Conservation (phyloP, 2,113 vertebrate genomes). For the Pristiophorus japonicus region DNA sequence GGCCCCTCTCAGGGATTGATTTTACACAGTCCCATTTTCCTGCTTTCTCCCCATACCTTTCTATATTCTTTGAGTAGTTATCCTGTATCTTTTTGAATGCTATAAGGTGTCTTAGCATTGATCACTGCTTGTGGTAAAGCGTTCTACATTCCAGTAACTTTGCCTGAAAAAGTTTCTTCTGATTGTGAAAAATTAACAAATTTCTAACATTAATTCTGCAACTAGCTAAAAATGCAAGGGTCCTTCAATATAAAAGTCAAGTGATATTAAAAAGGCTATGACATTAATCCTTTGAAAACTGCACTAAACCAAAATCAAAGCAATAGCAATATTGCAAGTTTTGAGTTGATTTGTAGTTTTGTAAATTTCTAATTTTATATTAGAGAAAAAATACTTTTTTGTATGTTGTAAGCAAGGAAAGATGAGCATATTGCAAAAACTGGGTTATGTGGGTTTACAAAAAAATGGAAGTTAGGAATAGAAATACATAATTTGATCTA, state of each 20-base stretch:
- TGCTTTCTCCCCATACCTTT: neutral
- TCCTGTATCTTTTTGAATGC: neutral
- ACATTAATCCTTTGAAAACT: conserved; percentile 1
- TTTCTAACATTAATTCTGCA: neutral
- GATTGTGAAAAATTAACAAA: neutral
- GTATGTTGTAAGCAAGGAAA: neutral
- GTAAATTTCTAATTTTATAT: neutral
- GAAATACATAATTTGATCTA: neutral
- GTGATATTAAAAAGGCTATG: neutral
- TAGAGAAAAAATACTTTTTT: neutral
- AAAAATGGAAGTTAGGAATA: neutral
- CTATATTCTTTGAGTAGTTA: neutral
- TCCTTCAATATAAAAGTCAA: neutral
- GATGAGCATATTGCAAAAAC: neutral
- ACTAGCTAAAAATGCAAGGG: neutral
- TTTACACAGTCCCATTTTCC: neutral
- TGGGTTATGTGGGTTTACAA: neutral
- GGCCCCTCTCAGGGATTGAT: neutral
- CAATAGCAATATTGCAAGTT: neutral
- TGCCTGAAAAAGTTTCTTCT: neutral
- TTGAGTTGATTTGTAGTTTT: neutral
- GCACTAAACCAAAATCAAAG: conserved; percentile 5
- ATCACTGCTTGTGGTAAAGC: neutral
- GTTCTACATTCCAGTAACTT: neutral
- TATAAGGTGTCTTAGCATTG: neutral